Evolutionary conservation across 2,888 invertebrate genomes (phyloP).

Genomic region (Drosophila parthenogenetica): DNA sequence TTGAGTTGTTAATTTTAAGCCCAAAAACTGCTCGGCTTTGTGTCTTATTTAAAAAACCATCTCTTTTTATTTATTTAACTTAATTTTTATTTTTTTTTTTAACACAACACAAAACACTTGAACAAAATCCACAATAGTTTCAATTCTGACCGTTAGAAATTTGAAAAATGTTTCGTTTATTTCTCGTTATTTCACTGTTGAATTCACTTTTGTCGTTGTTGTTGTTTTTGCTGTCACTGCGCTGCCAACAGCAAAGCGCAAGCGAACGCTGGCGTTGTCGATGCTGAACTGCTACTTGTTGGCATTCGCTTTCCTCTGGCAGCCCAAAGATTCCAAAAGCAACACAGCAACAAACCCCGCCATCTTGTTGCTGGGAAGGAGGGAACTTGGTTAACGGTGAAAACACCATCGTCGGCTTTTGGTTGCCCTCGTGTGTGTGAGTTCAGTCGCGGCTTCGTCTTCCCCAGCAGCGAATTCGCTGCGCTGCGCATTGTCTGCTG

Average conservation of each 20-base stretch:
- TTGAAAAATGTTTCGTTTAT: conserved; percentile 16
- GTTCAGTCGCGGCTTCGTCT: conserved; percentile 37
- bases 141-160: conserved; percentile 30
- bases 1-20: too few species aligned
- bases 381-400: neutral
- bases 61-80: neutral
- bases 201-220: conserved; percentile 1
- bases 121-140: conserved; percentile 8
- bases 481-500: conserved; percentile 42
- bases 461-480: conserved; percentile 53
- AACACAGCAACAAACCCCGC: conserved; percentile 4
- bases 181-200: neutral
- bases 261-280: conserved; percentile 75
- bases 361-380: neutral
- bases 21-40: too few species aligned
- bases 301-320: conserved; percentile 66
- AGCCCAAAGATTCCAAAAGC: conserved; percentile 60
- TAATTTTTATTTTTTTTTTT: neutral
- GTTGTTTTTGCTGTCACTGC: conserved; percentile 32
- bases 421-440: conserved; percentile 7
- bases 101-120: conserved; percentile 1
- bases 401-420: conserved; percentile 33
- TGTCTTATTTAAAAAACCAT: neutral
- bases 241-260: conserved; percentile 54
- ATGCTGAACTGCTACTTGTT: conserved; percentile 79